Percentiles rank a stretch among this genome's conserved stretches.
These are phyloP conservation scores for Chinchilla lanigera DNA, from an alignment of 2,113 vertebrate genomes.

Conservation along the genomic window DNA sequence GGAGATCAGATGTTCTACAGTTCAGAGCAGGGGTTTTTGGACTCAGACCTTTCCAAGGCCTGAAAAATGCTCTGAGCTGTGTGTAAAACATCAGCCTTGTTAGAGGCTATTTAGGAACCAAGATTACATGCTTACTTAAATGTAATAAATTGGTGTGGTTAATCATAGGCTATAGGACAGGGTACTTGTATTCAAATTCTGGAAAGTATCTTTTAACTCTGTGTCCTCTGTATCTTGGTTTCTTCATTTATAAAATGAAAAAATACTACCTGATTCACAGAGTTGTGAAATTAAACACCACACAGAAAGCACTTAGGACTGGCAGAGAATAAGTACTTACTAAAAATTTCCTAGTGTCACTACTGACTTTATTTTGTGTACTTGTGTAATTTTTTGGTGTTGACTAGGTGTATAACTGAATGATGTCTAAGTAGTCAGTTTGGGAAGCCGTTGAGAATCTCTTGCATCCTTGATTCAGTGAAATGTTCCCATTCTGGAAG, in stretches of 20 bases:
- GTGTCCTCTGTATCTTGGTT: neutral
- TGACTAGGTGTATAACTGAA: neutral
- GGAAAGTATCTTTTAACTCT: neutral
- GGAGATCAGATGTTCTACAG: neutral
- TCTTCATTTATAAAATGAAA: conserved; percentile 15
- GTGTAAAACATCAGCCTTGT: neutral
- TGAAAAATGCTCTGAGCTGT: neutral
- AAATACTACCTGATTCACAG: neutral
- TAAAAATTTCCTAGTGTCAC: neutral
- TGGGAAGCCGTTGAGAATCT: neutral
- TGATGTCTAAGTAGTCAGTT: neutral
- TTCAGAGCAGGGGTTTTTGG: neutral
- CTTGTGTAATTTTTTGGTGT: neutral
- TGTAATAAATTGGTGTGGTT: neutral
- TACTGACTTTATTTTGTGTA: neutral
- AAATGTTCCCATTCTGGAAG: neutral
- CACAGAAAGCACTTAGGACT: neutral
- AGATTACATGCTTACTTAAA: conserved; percentile 5
- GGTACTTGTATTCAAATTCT: neutral
- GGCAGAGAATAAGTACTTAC: neutral
- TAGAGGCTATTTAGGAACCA: conserved; percentile 35
- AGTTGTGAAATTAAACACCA: neutral
- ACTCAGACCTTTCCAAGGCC: neutral
- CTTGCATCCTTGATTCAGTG: neutral
- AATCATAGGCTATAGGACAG: neutral